These are phyloP conservation scores for Parotia lawesii DNA, from an alignment of 2,113 vertebrate genomes.

Conservation along the genomic window DNA sequence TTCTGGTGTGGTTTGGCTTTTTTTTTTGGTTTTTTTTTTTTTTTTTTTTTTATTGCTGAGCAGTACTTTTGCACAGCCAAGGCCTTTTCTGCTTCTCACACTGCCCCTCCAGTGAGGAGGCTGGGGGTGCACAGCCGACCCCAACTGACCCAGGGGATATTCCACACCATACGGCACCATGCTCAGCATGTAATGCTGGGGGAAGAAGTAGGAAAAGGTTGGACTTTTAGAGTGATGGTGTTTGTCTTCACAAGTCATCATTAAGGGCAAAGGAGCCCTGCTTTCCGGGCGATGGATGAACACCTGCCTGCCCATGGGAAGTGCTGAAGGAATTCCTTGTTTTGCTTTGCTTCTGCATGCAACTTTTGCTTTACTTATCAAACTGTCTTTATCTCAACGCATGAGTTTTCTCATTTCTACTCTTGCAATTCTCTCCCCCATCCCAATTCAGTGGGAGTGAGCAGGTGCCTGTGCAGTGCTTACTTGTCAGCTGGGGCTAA, in stretches of 20 bases:
- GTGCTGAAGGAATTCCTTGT: background rate
- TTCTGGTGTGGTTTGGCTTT: no score
- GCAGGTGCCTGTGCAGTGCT: background rate
- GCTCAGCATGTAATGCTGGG: background rate
- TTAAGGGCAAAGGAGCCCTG: background rate
- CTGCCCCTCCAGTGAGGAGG: background rate
- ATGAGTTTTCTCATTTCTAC: background rate
- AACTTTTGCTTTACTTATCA: background rate
- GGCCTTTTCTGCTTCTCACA: background rate
- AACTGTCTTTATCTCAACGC: background rate
- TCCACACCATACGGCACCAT: accelerated
- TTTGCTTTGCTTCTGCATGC: background rate
- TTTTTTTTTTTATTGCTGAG: background rate
- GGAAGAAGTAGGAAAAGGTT: background rate
- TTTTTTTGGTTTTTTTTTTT: background rate
- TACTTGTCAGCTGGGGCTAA: background rate
- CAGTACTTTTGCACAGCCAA: background rate
- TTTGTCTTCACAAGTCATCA: background rate
- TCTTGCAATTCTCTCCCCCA: background rate
- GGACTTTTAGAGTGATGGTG: background rate
- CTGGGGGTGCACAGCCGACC: background rate
- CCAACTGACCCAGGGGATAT: no score
- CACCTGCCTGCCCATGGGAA: background rate
- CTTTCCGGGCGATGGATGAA: background rate
- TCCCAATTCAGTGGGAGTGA: background rate